Base-by-base conservation (phyloP, 2,797 vertebrate species). In the Coendou prehensilis region DNA sequence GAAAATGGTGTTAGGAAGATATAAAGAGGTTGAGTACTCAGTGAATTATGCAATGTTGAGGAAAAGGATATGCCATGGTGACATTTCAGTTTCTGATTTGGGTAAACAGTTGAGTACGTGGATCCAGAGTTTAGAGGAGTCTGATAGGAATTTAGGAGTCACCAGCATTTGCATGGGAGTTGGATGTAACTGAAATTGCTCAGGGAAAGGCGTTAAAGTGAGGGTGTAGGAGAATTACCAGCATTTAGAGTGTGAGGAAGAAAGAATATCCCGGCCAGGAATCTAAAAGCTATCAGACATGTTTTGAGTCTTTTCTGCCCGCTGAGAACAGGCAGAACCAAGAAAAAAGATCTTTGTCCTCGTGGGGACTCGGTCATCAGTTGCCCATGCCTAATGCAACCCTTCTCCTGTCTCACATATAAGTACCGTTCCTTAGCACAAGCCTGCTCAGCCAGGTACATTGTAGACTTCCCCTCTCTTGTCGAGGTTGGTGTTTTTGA, bases 61-160 rank as follows among this genome's bases (percentile, higher is more conserved):
- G 57, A 92, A 82, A 93, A 92, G 57, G 61, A 75, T 56, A 8
- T 33, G 2, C 57, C 13, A 0, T 54, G 28, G 3, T 85, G 64
- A 41, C 30, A 71, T n/a, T 79, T 83, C 1, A 3, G 22, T 63
- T 88, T 97, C 69, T 82, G 57, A 80, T 91, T 89, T 90, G 88
- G 30, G 47, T 33, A 3, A 87, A 81, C 1, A 56, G 17, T 67
- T 88, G 59, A 64, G 37, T 95, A 5, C 28, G 14, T 78, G 56
- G 56, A 23, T 82, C 75, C 91, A 50, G 69, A 88, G 30, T 63
- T 95, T 45, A 79, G 26, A 87, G 37, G 45, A 92, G 64, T 87
- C 67, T 96, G 79, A 28, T 63, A 37, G 75, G 76, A 33, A 89
- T 76, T 79, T 84, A 80, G 91, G 52, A 92, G 59, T 80, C 57